A percentile compares a stretch with the other conserved stretches of the same genome.
Conservation (phyloP, 2,113 vertebrate genomes). For the Cinclus mexicanus region DNA sequence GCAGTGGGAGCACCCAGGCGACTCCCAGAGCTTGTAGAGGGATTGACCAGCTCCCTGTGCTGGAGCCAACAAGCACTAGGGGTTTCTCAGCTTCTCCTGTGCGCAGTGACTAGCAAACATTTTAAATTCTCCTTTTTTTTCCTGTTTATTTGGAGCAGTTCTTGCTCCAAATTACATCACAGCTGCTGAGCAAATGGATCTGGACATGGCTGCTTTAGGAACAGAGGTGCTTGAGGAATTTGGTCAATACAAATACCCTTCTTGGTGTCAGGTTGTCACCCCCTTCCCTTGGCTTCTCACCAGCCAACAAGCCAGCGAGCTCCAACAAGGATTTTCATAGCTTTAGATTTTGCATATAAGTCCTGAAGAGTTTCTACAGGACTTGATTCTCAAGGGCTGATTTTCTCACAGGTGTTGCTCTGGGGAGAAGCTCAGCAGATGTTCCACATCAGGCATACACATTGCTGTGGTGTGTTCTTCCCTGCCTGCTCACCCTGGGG, state of each 20-base stretch:
- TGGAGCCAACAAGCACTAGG: neutral
- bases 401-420: neutral
- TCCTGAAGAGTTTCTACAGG: neutral
- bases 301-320: rapidly evolving
- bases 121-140: neutral
- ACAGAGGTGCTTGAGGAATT: rapidly evolving
- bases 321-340: neutral
- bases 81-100: neutral
- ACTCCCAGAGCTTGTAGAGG: neutral
- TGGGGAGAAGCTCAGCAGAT: neutral
- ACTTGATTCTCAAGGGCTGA: neutral
- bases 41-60: neutral
- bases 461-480: rapidly evolving
- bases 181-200: neutral
- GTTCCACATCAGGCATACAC: neutral
- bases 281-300: rapidly evolving
- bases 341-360: neutral
- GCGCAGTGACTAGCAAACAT: neutral
- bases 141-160: neutral
- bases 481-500: neutral
- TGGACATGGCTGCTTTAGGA: neutral
- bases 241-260: rapidly evolving
- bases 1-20: rapidly evolving
- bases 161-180: neutral
- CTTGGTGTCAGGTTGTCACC: neutral